A percentile compares a stretch with the other conserved stretches of the same genome.
phyloP scores from a whole-genome alignment of 2,888 invertebrate genomes.

The Adelphocoris suturalis region DNA sequence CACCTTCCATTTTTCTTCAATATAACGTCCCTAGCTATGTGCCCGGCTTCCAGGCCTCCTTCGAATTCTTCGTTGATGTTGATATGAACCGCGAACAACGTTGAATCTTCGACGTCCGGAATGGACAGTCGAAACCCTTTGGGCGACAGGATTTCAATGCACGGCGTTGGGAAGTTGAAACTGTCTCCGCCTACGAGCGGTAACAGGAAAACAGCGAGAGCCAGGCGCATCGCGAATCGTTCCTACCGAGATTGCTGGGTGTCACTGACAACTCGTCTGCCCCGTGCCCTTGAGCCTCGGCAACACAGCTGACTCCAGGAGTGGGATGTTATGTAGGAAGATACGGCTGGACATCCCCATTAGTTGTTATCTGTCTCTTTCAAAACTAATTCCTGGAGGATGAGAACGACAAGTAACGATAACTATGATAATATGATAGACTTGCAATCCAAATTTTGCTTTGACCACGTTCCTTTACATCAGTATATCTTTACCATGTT shows the following conservation, averaged over 20 bases:
- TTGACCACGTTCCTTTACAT: no score
- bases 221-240: not conserved
- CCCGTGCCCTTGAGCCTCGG: not conserved
- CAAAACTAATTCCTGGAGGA: not conserved
- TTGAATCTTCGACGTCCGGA: conserved; percentile 83
- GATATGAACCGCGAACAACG: conserved; percentile 87
- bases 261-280: not conserved
- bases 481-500: no score
- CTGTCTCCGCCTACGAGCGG: not conserved
- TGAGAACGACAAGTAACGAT: no score
- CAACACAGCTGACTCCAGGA: not conserved
- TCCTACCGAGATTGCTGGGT: not conserved
- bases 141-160: conserved; percentile 37
- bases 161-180: not conserved
- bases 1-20: conserved; percentile 83
- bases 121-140: conserved; percentile 59
- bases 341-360: not conserved
- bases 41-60: conserved; percentile 80
- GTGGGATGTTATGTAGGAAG: not conserved
- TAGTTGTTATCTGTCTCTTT: not conserved
- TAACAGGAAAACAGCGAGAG: not conserved
- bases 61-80: conserved; percentile 86
- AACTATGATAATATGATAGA: no score
- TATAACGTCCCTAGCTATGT: conserved; percentile 82
- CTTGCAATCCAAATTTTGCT: no score